A percentile compares a stretch with the other conserved stretches of the same genome.
Conservation (phyloP, 1,140 invertebrate genomes). For the Thalassaphorura encarpata region DNA sequence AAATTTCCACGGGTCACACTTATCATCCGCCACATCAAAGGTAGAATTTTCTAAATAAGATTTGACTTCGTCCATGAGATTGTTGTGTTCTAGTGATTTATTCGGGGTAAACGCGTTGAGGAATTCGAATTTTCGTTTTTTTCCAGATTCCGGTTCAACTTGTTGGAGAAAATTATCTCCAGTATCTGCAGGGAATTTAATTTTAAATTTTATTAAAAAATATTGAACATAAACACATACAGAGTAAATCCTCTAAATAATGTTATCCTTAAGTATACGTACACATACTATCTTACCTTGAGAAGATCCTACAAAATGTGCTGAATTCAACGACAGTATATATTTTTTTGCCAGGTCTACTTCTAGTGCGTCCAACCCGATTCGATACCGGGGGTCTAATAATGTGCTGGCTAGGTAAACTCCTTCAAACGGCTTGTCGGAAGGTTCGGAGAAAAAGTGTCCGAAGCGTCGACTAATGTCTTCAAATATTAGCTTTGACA, state of each 20-base stretch:
- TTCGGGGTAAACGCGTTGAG: background rate
- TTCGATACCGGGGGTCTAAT: background rate
- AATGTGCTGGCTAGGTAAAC: background rate
- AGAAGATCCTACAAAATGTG: background rate
- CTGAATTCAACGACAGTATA: background rate
- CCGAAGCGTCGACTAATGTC: background rate
- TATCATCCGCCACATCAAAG: background rate
- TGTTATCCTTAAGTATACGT: background rate
- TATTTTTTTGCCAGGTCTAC: background rate
- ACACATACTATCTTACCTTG: too few relatives aligned
- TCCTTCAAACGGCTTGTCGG: background rate
- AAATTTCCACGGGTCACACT: background rate
- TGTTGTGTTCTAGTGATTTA: background rate
- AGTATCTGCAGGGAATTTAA: too few relatives aligned
- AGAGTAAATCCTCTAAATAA: background rate
- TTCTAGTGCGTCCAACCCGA: background rate
- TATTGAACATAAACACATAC: background rate
- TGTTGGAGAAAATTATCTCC: too few relatives aligned
- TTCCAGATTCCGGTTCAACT: too few relatives aligned
- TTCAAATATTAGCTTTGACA: background rate
- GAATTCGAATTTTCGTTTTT: background rate
- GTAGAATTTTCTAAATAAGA: background rate
- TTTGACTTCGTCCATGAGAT: background rate
- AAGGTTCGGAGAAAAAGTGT: background rate
- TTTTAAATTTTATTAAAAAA: too few relatives aligned